A percentile compares a stretch with the other conserved stretches of the same genome.
Conservation (phyloP, 1,140 invertebrate species). For the Neotoxoptera formosana region DNA sequence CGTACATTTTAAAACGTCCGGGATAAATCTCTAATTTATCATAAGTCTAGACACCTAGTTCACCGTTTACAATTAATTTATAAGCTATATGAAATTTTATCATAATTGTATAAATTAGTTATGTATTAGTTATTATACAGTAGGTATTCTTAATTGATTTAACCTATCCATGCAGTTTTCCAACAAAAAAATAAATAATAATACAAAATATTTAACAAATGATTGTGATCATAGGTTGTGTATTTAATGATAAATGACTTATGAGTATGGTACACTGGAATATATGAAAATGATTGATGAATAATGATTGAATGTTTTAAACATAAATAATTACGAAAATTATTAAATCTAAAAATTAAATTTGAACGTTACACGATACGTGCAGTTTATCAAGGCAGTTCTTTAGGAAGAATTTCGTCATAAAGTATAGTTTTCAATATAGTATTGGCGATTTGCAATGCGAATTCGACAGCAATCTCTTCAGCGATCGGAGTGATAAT, state of each 20-base stretch:
- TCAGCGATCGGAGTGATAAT: slow-evolving; percentile 76
- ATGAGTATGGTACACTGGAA: not conserved
- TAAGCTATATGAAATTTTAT: not conserved
- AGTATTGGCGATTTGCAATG: slow-evolving; percentile 69
- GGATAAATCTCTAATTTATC: not conserved
- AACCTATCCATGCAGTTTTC: not conserved
- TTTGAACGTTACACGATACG: not conserved
- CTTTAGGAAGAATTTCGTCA: slow-evolving; percentile 67
- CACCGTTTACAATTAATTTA: not conserved
- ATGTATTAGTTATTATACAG: not conserved
- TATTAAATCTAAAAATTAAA: not conserved
- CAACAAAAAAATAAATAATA: not conserved
- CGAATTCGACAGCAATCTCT: slow-evolving; percentile 71
- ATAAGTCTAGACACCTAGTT: not conserved
- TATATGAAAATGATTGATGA: not conserved
- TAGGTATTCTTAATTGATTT: not conserved
- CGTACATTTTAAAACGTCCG: not conserved
- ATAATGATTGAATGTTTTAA: not conserved
- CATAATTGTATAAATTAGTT: not conserved
- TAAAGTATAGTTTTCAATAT: slow-evolving; percentile 69
- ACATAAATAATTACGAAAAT: not conserved
- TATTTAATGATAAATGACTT: not conserved
- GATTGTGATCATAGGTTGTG: not conserved
- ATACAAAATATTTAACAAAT: not conserved
- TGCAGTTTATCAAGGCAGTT: not conserved